Evolutionary conservation across 2,113 vertebrate species (phyloP).

Genomic region (Tapirus terrestris): DNA sequence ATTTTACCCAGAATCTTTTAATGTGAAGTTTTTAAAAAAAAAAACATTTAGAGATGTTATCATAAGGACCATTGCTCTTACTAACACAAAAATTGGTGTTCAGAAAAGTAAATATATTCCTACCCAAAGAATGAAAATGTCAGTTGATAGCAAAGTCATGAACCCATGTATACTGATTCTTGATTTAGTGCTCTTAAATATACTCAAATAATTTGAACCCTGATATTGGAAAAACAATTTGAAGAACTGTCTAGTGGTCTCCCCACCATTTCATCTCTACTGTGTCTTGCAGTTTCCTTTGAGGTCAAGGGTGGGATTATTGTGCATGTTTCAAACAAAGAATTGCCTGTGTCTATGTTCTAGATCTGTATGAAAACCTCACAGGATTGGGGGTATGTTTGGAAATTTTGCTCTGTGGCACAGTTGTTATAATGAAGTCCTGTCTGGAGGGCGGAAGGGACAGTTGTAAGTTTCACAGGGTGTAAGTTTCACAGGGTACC

Average conservation of each 20-base stretch:
- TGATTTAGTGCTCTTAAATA: neutral
- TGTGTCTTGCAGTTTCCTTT: neutral
- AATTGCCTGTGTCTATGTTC: neutral
- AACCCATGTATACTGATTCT: neutral
- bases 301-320: neutral
- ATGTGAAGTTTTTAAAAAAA: neutral
- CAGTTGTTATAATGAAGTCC: neutral
- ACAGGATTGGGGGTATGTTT: neutral
- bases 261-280: neutral
- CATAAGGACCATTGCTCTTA: neutral
- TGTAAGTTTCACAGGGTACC: neutral
- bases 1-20: slow-evolving; percentile 41
- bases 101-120: slow-evolving; percentile 2
- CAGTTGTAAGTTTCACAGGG: neutral
- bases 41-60: neutral
- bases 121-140: neutral
- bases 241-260: neutral
- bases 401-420: slow-evolving; percentile 46
- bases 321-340: slow-evolving; percentile 3
- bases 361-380: neutral
- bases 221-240: neutral
- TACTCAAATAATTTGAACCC: neutral
- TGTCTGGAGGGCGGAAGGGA: neutral
- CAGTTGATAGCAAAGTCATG: neutral
- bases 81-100: neutral